Evolutionary conservation across 2,797 vertebrate species (phyloP).

Genomic region (Manis pentadactyla): DNA sequence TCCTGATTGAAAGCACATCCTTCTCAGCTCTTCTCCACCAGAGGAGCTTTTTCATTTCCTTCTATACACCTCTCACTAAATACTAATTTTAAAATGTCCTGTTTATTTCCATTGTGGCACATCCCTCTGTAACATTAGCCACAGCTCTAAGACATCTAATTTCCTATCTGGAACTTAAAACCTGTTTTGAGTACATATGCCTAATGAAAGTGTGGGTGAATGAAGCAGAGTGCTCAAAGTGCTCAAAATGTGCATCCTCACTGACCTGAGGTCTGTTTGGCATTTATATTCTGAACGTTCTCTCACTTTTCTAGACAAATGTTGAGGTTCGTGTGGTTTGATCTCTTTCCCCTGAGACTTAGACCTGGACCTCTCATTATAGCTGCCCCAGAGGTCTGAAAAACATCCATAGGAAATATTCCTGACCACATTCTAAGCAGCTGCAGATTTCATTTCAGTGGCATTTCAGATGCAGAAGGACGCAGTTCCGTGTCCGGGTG

Average conservation of each 20-base stretch:
- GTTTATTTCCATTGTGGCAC: background rate
- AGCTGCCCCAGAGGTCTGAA: background rate
- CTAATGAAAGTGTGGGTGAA: background rate
- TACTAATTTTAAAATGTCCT: background rate
- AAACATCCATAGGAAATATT: background rate
- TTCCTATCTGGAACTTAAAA: background rate
- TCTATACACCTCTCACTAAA: background rate
- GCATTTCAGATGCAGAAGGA: constrained; percentile 26
- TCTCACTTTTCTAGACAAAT: background rate
- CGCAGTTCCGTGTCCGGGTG: background rate
- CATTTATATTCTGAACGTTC: background rate
- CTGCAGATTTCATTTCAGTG: constrained; percentile 36
- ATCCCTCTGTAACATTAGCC: background rate
- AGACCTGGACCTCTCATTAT: background rate
- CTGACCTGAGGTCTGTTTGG: background rate
- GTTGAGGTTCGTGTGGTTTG: background rate
- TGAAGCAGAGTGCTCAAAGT: background rate
- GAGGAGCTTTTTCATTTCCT: background rate
- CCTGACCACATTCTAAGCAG: background rate
- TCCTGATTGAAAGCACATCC: background rate
- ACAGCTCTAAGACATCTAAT: background rate
- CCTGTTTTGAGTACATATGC: background rate
- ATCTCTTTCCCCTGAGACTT: background rate
- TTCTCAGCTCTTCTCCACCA: background rate
- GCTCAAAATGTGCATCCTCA: background rate